Conservation (phyloP, 2,888 invertebrate species). For the Microplitis deprimator region DNA sequence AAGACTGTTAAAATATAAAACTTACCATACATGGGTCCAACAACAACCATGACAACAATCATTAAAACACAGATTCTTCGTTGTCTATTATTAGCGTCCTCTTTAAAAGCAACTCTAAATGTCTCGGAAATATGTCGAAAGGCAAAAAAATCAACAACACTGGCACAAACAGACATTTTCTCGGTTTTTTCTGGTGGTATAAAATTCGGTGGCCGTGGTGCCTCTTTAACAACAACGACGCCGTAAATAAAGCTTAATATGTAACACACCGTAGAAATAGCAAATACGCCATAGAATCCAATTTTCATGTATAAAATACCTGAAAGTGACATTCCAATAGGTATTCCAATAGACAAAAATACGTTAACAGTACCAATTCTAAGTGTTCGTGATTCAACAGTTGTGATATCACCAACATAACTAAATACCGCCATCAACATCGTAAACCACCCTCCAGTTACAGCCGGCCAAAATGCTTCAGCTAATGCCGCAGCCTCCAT, state of each 20-base stretch:
- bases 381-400: slow-evolving; percentile 85
- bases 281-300: slow-evolving; percentile 87
- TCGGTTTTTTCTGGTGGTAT: slow-evolving; percentile 62
- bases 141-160: slow-evolving; percentile 82
- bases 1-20: slow-evolving; percentile 39
- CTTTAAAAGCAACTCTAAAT: slow-evolving; percentile 84
- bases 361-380: slow-evolving; percentile 91
- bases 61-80: slow-evolving; percentile 84
- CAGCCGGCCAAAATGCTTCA: slow-evolving; percentile 85
- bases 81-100: slow-evolving; percentile 82
- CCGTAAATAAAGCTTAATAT: slow-evolving; percentile 84
- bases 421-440: slow-evolving; percentile 93
- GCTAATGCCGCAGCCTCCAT: slow-evolving; percentile 87
- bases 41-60: slow-evolving; percentile 86
- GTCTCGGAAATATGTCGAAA: slow-evolving; percentile 84
- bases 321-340: slow-evolving; percentile 90
- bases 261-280: slow-evolving; percentile 83
- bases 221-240: slow-evolving; percentile 80
- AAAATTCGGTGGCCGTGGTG: slow-evolving; percentile 66
- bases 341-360: slow-evolving; percentile 89
- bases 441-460: slow-evolving; percentile 90
- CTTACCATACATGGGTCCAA: slow-evolving; percentile 89
- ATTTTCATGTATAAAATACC: slow-evolving; percentile 85
- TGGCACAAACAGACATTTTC: slow-evolving; percentile 72
- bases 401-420: slow-evolving; percentile 90